phyloP scores from a whole-genome alignment of 2,113 vertebrate species.

The Rousettus leschenaultii region DNA sequence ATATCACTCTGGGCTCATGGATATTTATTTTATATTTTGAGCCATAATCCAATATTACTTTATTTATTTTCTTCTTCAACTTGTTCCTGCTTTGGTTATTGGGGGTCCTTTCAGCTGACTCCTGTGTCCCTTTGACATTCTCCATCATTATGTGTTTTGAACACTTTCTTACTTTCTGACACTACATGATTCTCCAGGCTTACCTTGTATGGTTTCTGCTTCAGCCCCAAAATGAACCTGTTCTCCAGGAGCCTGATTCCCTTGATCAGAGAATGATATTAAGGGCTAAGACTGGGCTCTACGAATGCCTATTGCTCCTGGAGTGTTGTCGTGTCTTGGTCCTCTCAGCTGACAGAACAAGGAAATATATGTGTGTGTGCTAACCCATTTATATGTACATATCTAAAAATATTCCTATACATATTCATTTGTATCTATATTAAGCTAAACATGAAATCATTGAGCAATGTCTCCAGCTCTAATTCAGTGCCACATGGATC shows the following conservation, averaged over 20 bases:
- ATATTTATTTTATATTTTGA: neutral
- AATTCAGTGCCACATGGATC: neutral
- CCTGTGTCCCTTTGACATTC: neutral
- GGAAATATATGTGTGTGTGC: neutral
- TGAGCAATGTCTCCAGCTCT: neutral
- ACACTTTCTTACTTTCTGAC: neutral
- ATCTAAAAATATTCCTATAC: neutral
- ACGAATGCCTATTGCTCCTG: neutral
- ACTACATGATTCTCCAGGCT: neutral
- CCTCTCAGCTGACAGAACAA: neutral
- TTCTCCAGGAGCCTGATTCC: neutral
- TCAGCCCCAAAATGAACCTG: neutral
- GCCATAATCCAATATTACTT: neutral
- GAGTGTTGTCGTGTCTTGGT: neutral
- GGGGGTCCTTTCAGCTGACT: neutral
- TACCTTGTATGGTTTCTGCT: neutral
- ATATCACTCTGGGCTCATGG: neutral
- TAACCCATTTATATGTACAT: neutral
- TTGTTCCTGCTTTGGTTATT: neutral
- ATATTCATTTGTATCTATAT: neutral
- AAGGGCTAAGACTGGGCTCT: neutral
- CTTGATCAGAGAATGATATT: neutral
- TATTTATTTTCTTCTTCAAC: neutral
- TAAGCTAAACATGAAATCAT: neutral
- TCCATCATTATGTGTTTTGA: neutral